Conservation (phyloP, 2,888 invertebrate species). For the Heliconius charithonia region DNA sequence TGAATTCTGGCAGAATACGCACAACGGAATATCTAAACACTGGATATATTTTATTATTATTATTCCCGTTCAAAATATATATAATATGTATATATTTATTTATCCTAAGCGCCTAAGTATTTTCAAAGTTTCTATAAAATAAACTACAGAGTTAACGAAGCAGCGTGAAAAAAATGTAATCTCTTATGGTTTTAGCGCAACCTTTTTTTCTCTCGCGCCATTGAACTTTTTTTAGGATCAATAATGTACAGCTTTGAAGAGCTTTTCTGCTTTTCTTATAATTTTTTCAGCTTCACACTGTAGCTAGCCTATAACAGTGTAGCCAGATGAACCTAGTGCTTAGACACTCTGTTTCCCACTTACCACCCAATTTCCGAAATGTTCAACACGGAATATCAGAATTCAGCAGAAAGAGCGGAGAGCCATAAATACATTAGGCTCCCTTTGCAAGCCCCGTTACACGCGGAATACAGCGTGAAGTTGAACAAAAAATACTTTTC, state of each 20-base stretch:
- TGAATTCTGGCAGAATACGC: no score
- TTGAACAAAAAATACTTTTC: not conserved
- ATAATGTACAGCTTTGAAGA: constrained; percentile 11
- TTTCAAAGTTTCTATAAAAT: constrained; percentile 8
- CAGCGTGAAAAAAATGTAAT: constrained; percentile 18
- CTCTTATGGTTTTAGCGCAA: constrained; percentile 16
- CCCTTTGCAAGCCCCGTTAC: no score
- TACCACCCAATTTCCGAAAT: no score
- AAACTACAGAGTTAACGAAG: constrained; percentile 13
- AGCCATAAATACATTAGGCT: no score
- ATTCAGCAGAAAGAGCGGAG: no score
- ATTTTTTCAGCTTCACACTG: not conserved
- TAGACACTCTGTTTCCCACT: no score
- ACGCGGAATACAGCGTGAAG: no score
- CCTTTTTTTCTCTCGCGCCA: constrained; percentile 19
- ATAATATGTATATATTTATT: not conserved
- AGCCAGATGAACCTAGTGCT: no score
- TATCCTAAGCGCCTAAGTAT: not conserved
- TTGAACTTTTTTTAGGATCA: constrained; percentile 22
- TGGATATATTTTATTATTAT: no score
- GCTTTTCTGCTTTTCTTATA: not conserved
- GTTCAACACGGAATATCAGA: no score
- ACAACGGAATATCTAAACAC: no score
- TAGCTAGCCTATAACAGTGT: no score
- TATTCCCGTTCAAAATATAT: not conserved